Percentiles rank a stretch among this genome's conserved stretches.
Conservation (phyloP, 37 sponge, comb jelly and placozoan genomes). For the Corticium candelabrum region DNA sequence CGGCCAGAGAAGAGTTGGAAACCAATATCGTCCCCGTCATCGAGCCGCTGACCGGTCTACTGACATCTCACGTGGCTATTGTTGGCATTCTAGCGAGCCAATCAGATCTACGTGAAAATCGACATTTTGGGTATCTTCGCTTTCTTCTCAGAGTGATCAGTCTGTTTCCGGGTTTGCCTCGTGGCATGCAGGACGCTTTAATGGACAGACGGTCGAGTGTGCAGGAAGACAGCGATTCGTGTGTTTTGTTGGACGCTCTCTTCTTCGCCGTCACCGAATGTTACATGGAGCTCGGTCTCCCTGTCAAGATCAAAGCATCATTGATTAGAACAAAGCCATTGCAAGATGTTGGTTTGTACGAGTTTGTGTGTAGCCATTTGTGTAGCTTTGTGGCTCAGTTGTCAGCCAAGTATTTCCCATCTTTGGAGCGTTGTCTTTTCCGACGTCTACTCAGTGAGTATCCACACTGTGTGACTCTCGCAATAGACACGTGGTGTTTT, state of each 20-base stretch:
- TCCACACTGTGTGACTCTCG: background rate
- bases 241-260: background rate
- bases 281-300: background rate
- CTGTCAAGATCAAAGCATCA: background rate
- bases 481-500: background rate
- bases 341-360: background rate
- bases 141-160: background rate
- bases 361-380: background rate
- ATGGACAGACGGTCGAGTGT: background rate
- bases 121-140: background rate
- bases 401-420: background rate
- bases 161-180: background rate
- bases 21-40: background rate
- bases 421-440: background rate
- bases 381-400: background rate
- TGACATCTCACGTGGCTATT: background rate
- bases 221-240: background rate
- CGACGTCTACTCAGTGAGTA: background rate
- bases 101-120: background rate
- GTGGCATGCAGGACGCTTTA: background rate
- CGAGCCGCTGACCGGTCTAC: background rate
- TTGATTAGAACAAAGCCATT: background rate
- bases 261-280: background rate
- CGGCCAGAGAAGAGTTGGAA: background rate
- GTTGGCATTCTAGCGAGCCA: background rate